Evolutionary conservation across 2,113 vertebrate species (phyloP), one percentile per base, ranked within the genome.

Genomic region (Tyrannus savana): DNA sequence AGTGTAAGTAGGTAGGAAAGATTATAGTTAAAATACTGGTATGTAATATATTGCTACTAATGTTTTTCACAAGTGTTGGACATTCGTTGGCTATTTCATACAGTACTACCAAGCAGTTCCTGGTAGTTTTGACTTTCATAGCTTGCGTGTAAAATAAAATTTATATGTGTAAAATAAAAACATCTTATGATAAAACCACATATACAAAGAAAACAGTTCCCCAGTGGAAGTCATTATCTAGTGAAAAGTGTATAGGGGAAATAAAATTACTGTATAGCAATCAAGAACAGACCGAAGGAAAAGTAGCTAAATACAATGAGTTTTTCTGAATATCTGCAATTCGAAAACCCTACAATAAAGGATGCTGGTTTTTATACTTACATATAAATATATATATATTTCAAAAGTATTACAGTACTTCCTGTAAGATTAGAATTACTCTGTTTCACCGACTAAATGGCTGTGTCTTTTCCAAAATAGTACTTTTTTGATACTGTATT

Each of bases 401-500:
- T 97, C 92, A 87, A 95, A 97, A 95, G 75, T 84, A 95, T 92
- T 97, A 94, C 96, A 96, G 88, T 96, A 96, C 75, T 97, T 97
- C 96, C 95, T 96, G 95, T 96, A 97, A 97, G 92, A 95, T 82
- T 97, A 97, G 90, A 97, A 74, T 97, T 86, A 95, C 87, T 93
- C 94, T 94, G 88, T 97, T 98, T 95, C 93, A 96, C 85, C 55
- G 25, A 94, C 37, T 91, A 90, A 97, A 97, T 95, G 93, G 93
- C 89, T 95, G 33, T 87, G 87, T 97, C 89, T 97, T 98, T 98
- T 97, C 97, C 95, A 97, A 96, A 96, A 95, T 94, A 94, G 16
- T 95, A 90, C 95, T 98, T 98, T 98, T 95, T 71, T 97, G 97
- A 97, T 97, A 97, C 89, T 98, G 97, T 97, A 97, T 97, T 89